Percentiles rank a stretch among this genome's conserved stretches.
Evolutionary conservation across 30 jellyfish, hydroid and myxozoan genomes (phyloP).

Genomic region (Morbakka virulenta): DNA sequence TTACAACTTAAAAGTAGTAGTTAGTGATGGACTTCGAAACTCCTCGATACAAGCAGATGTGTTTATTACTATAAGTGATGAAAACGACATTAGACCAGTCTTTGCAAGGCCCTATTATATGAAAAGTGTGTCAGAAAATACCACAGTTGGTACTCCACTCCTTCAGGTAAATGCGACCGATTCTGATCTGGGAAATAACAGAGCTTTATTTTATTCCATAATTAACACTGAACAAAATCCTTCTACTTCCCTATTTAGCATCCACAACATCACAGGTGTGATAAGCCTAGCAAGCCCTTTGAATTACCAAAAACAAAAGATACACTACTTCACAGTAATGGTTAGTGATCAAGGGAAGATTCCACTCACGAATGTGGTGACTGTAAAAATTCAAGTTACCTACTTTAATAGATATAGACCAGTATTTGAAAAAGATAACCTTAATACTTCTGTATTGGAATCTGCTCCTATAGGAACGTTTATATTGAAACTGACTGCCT

Average conservation of each 20-base stretch:
- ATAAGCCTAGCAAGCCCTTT: background rate
- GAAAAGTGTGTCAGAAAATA: slow-evolving; percentile 22
- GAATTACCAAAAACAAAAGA: slow-evolving; percentile 11
- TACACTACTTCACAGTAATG: background rate
- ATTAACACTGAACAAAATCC: slow-evolving; percentile 29
- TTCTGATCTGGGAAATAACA: slow-evolving; percentile 22
- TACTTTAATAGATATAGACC: slow-evolving; percentile 16
- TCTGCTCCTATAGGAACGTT: slow-evolving; percentile 18
- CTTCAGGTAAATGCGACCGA: slow-evolving; percentile 32
- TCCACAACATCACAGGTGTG: slow-evolving; percentile 19
- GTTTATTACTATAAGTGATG: slow-evolving; percentile 48
- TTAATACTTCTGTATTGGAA: slow-evolving; percentile 14
- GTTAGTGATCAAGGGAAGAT: slow-evolving; percentile 24
- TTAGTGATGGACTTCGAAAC: slow-evolving; percentile 60
- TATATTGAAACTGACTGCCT: slow-evolving; percentile 4
- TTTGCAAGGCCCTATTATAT: slow-evolving; percentile 29
- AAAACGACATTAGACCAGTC: slow-evolving; percentile 81
- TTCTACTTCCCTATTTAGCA: background rate
- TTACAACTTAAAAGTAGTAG: slow-evolving; percentile 24
- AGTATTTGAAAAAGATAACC: slow-evolving; percentile 1
- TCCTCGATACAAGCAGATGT: slow-evolving; percentile 60
- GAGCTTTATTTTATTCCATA: background rate
- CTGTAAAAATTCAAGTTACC: slow-evolving; percentile 10
- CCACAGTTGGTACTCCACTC: slow-evolving; percentile 10
- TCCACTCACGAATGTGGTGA: slow-evolving; percentile 1